Percentiles rank a stretch among this genome's conserved stretches.
Evolutionary conservation across 2,888 invertebrate genomes (phyloP).

Genomic region (Ochropleura plecta): DNA sequence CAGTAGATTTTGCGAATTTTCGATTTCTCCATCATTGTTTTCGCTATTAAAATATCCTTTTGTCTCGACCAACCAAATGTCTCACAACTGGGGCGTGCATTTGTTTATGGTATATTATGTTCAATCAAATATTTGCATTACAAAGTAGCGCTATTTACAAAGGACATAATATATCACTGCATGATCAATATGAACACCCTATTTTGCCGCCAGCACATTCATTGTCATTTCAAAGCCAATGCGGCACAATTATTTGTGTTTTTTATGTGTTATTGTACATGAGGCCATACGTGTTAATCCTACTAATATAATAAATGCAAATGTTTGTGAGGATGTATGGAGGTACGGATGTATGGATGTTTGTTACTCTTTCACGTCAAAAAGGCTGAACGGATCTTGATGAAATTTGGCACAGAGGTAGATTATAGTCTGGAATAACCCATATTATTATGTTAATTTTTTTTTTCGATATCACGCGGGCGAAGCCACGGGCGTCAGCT

Average conservation of each 20-base stretch:
- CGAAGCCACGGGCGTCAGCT: too few relatives aligned
- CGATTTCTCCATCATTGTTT: too few relatives aligned
- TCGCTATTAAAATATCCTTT: background rate
- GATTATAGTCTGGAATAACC: too few relatives aligned
- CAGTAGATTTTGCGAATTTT: too few relatives aligned
- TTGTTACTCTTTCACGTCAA: too few relatives aligned
- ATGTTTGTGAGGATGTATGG: too few relatives aligned
- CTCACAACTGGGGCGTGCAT: background rate
- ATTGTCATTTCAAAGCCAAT: conserved; percentile 28
- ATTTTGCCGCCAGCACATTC: conserved; percentile 17
- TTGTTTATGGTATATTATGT: conserved; percentile 8
- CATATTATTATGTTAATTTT: too few relatives aligned
- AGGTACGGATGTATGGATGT: too few relatives aligned
- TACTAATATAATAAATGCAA: too few relatives aligned
- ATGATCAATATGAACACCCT: conserved; percentile 9
- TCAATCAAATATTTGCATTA: conserved; percentile 29
- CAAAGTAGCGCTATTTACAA: conserved; percentile 31
- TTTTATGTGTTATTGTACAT: conserved; percentile 13
- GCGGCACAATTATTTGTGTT: conserved; percentile 18
- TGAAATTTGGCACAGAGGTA: too few relatives aligned
- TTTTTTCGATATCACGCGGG: too few relatives aligned
- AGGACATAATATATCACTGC: conserved; percentile 17
- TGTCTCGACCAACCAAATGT: background rate
- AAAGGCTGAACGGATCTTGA: too few relatives aligned
- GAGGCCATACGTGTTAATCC: background rate